phyloP scores from a whole-genome alignment of 2,888 invertebrate genomes.

The Harpagoxenus sublaevis region DNA sequence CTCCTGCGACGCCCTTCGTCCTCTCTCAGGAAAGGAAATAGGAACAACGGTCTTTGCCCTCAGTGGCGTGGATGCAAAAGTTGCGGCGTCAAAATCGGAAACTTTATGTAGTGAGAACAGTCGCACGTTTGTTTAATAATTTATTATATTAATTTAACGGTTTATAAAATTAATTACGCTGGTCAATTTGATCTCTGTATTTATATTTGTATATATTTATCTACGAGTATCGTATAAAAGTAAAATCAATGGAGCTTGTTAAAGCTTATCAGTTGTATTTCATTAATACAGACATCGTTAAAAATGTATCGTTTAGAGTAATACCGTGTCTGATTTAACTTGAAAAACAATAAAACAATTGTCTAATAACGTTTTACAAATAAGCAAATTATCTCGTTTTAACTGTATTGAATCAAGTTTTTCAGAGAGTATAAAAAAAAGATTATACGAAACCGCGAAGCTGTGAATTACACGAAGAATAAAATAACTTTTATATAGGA shows the following conservation, averaged over 20 bases:
- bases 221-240: slow-evolving; percentile 34
- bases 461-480: background rate
- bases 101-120: slow-evolving; percentile 2
- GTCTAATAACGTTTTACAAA: slow-evolving; percentile 32
- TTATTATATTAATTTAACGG: slow-evolving; percentile 31
- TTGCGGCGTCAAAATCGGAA: background rate
- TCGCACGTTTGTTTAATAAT: slow-evolving; percentile 29
- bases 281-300: slow-evolving; percentile 41
- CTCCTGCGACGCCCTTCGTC: slow-evolving; percentile 75
- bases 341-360: slow-evolving; percentile 27
- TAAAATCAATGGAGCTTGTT: slow-evolving; percentile 47
- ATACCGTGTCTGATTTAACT: slow-evolving; percentile 25
- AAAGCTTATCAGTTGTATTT: slow-evolving; percentile 48
- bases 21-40: slow-evolving; percentile 80
- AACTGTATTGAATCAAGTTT: background rate
- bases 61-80: slow-evolving; percentile 77
- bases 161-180: slow-evolving; percentile 45
- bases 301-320: slow-evolving; percentile 23
- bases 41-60: slow-evolving; percentile 83
- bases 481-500: background rate
- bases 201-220: slow-evolving; percentile 48
- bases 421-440: background rate
- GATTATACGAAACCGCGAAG: background rate
- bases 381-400: slow-evolving; percentile 16
- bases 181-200: slow-evolving; percentile 45